These are phyloP conservation scores for Ceratina calcarata DNA, from an alignment of 1,140 invertebrate species.

Conservation along the genomic window DNA sequence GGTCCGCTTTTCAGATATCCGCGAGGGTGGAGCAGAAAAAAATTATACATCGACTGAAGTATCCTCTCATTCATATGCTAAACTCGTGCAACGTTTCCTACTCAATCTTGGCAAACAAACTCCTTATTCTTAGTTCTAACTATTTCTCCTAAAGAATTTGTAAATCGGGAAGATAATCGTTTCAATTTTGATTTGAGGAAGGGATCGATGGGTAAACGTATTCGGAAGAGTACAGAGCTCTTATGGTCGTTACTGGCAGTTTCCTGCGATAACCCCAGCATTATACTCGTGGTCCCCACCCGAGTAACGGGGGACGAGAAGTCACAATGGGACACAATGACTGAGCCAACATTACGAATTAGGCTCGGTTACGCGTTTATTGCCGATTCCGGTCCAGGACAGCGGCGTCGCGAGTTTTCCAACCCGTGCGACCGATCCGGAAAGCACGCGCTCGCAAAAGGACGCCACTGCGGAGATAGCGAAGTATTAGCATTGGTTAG, in stretches of 20 bases:
- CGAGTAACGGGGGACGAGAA: slow-evolving; percentile 49
- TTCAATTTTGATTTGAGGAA: not conserved
- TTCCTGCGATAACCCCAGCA: slow-evolving; percentile 75
- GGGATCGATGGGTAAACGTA: slow-evolving; percentile 13
- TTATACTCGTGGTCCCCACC: slow-evolving; percentile 59
- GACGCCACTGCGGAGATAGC: slow-evolving; percentile 76
- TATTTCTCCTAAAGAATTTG: not conserved
- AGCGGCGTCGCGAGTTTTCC: slow-evolving; percentile 61
- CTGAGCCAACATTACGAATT: slow-evolving; percentile 78
- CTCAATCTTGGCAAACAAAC: slow-evolving; percentile 37
- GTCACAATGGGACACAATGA: slow-evolving; percentile 76
- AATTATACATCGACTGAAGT: not conserved
- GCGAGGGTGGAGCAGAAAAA: not conserved
- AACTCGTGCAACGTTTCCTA: slow-evolving; percentile 37
- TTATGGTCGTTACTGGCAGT: slow-evolving; percentile 73
- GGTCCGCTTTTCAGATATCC: slow-evolving; percentile 30
- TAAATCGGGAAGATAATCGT: not conserved
- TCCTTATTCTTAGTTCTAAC: not conserved
- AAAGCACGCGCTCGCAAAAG: slow-evolving; percentile 42
- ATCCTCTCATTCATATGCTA: slow-evolving; percentile 59
- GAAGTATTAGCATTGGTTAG: slow-evolving; percentile 81
- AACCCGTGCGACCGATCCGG: not conserved
- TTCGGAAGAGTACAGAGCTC: slow-evolving; percentile 50
- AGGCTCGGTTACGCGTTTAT: slow-evolving; percentile 80
- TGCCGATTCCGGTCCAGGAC: slow-evolving; percentile 74